Evolutionary conservation across 2,113 vertebrate species (phyloP).

Genomic region (Salminus brasiliensis): DNA sequence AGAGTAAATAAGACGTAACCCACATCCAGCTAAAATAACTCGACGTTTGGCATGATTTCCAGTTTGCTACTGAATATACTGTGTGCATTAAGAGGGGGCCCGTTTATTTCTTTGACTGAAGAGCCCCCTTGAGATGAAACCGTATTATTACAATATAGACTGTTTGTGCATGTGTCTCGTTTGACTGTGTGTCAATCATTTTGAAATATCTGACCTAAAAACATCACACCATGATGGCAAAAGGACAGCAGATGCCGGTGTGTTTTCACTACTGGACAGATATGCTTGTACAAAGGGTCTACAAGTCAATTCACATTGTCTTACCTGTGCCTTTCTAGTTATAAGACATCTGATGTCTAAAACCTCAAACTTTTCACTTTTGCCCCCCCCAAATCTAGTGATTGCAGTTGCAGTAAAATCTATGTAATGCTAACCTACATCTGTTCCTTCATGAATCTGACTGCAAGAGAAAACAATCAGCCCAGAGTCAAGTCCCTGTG

Average conservation of each 20-base stretch:
- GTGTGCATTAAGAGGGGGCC: background rate
- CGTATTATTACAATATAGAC: background rate
- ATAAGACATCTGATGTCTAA: background rate
- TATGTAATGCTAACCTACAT: background rate
- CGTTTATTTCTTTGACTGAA: slow-evolving; percentile 27
- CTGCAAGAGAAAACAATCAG: background rate
- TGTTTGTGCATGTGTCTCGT: background rate
- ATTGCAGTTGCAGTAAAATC: background rate
- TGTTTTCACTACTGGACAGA: background rate
- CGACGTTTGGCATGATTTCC: too few species aligned
- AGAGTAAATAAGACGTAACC: too few species aligned
- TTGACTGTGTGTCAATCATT: background rate
- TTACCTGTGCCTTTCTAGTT: background rate
- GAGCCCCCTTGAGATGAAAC: slow-evolving; percentile 37
- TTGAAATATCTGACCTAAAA: background rate
- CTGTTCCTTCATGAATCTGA: background rate
- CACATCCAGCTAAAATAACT: too few species aligned
- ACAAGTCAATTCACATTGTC: background rate
- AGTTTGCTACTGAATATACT: background rate
- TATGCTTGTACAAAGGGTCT: background rate
- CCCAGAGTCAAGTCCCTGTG: background rate
- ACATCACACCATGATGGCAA: background rate
- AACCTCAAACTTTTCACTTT: background rate
- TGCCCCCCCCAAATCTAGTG: too few species aligned
- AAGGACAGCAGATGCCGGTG: background rate